These are phyloP conservation scores for Drosophila lacicola DNA, from an alignment of 2,888 invertebrate genomes.

Conservation along the genomic window DNA sequence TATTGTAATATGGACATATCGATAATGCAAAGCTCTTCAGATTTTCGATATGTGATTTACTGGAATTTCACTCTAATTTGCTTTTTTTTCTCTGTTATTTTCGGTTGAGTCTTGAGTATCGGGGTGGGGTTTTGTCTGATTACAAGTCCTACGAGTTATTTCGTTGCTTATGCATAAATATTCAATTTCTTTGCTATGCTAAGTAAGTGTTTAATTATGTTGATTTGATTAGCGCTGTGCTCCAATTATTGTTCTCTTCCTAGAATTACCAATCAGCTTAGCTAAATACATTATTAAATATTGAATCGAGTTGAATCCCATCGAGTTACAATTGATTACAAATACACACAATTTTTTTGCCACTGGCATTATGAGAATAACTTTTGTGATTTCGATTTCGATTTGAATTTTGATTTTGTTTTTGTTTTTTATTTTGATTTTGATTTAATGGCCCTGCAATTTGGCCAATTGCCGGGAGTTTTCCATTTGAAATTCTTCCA, in stretches of 20 bases:
- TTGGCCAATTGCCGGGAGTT: slow-evolving; percentile 87
- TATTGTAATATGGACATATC: slow-evolving; percentile 50
- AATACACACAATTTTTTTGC: slow-evolving; percentile 16
- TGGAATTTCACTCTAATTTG: slow-evolving; percentile 30
- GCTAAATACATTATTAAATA: slow-evolving; percentile 56
- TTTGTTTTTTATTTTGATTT: slow-evolving; percentile 70
- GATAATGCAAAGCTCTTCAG: slow-evolving; percentile 55
- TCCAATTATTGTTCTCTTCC: slow-evolving; percentile 77
- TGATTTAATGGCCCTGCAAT: slow-evolving; percentile 73
- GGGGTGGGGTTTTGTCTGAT: slow-evolving; percentile 19
- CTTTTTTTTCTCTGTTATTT: neutral
- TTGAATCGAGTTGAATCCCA: slow-evolving; percentile 61
- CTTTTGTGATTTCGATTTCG: slow-evolving; percentile 25
- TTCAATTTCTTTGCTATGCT: slow-evolving; percentile 23
- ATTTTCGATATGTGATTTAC: slow-evolving; percentile 52
- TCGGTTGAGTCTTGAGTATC: slow-evolving; percentile 9
- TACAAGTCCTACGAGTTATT: slow-evolving; percentile 19
- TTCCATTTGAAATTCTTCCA: slow-evolving; percentile 93
- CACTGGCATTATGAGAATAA: slow-evolving; percentile 18
- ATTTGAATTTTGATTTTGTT: slow-evolving; percentile 20
- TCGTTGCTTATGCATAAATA: slow-evolving; percentile 35
- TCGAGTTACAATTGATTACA: slow-evolving; percentile 52
- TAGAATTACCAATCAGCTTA: slow-evolving; percentile 74
- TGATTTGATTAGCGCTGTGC: slow-evolving; percentile 73
- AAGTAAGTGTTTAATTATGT: slow-evolving; percentile 36